Conservation (phyloP, 1,140 invertebrate species). For the Eciton burchellii region DNA sequence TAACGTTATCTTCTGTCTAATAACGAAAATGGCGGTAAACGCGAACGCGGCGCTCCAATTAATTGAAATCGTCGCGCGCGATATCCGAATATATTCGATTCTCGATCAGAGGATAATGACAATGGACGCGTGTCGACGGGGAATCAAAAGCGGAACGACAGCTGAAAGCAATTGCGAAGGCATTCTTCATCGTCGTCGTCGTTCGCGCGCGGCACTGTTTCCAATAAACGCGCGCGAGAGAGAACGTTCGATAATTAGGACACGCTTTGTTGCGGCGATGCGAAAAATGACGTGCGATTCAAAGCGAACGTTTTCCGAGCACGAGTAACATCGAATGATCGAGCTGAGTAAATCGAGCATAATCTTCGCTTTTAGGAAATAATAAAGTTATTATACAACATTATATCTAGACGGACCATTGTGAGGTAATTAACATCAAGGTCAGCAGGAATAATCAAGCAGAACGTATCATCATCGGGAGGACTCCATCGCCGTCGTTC, state of each 20-base stretch:
- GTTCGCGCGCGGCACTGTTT: conserved; percentile 35
- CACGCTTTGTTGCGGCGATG: conserved; percentile 17
- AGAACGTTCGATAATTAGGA: conserved; percentile 18
- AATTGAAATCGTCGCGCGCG: conserved; percentile 12
- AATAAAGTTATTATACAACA: neutral
- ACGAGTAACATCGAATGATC: neutral
- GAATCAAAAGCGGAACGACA: conserved; percentile 22
- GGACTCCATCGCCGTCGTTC: neutral
- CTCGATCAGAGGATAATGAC: conserved; percentile 21
- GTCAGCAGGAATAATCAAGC: no score
- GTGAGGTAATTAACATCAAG: no score
- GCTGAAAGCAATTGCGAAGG: conserved; percentile 37
- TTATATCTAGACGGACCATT: no score
- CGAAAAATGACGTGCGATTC: neutral
- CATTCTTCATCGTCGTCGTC: conserved; percentile 27
- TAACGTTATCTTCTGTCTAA: neutral
- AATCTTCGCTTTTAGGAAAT: no score
- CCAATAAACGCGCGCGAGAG: conserved; percentile 41
- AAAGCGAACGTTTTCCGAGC: neutral
- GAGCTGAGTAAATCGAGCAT: neutral
- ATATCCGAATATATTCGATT: conserved; percentile 21
- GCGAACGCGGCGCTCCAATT: neutral
- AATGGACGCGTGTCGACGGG: neutral
- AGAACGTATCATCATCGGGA: neutral
- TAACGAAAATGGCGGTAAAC: neutral